These are phyloP conservation scores for Belonocnema kinseyi DNA, from an alignment of 1,140 invertebrate genomes.

Conservation along the genomic window DNA sequence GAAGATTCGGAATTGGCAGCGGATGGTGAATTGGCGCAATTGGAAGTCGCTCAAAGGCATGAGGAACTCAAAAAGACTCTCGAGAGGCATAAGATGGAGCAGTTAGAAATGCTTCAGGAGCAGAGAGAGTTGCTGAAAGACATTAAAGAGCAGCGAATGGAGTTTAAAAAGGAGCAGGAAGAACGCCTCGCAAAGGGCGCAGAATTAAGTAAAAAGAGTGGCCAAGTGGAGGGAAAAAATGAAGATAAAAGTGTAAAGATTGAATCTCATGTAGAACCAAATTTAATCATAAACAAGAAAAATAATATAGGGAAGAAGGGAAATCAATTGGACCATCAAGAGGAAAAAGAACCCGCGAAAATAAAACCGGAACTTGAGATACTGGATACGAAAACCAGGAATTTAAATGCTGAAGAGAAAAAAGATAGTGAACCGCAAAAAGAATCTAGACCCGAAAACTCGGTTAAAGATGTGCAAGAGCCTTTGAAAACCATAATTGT, in stretches of 20 bases:
- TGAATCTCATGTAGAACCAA: not conserved
- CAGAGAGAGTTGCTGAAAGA: conserved; percentile 78
- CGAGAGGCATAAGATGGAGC: conserved; percentile 77
- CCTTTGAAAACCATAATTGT: not conserved
- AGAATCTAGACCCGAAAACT: not conserved
- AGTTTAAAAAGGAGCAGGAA: conserved; percentile 67
- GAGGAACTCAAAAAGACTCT: conserved; percentile 77
- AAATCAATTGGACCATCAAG: too few species aligned
- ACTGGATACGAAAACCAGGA: too few species aligned
- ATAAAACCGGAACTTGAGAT: too few species aligned
- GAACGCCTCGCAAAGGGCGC: conserved; percentile 40
- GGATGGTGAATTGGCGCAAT: conserved; percentile 55
- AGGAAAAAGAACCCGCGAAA: too few species aligned
- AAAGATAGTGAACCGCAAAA: not conserved
- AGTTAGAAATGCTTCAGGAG: conserved; percentile 77
- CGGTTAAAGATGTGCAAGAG: not conserved
- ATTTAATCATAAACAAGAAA: conserved; percentile 32
- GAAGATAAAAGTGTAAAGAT: conserved; percentile 76
- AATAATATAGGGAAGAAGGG: conserved; percentile 31
- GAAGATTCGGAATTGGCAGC: conserved; percentile 73
- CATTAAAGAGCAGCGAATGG: conserved; percentile 73
- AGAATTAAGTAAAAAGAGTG: conserved; percentile 63
- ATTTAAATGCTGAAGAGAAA: not conserved
- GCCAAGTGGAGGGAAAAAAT: conserved; percentile 76
- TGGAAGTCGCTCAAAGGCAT: conserved; percentile 62